Evolutionary conservation across 2,797 vertebrate species (phyloP), one percentile per base, ranked within the genome.

Genomic region (Xenops minutus): DNA sequence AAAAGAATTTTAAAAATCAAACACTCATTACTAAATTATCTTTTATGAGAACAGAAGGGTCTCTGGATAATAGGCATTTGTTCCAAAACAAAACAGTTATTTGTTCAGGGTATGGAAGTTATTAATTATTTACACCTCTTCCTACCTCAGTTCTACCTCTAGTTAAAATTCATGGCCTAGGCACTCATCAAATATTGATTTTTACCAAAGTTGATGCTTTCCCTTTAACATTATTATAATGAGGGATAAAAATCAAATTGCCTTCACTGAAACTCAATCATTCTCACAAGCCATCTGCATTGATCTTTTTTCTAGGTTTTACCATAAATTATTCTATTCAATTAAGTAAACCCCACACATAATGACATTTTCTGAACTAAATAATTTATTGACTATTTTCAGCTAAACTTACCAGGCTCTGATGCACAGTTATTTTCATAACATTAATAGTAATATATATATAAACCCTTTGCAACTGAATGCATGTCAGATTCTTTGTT

Each of bases 161-260:
- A 94, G 92, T 98, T 98, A 98, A 98, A 97, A 99, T 98, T 98
- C 98, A 98, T 97, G 97, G 98, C 98, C 98, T 92, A 96, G 98
- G 97, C 97, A 89, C 98, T 98, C 97, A 98, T 99, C 98, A 99
- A 99, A 99, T 99, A 99, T 99, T 98, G 98, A 99, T 99, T 98
- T 98, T 96, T 93, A 95, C 96, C 96, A 97, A 97, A 97, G 97
- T 94, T 97, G 98, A 97, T 98, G 98, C 95, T 97, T 97, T 96
- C 95, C 97, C 97, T 97, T 98, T 97, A 98, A 98, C 97, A 97
- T 98, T 98, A 98, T 98, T 98, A 98, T 98, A 98, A 98, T 98
- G 98, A 98, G 97, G 98, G 98, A 98, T 98, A 97, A 98, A 98
- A 98, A 98, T 98, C 98, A 97, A 98, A 98, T 98, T 96, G 98